Conservation (phyloP, 2,113 vertebrate genomes). For the Morone chrysops region DNA sequence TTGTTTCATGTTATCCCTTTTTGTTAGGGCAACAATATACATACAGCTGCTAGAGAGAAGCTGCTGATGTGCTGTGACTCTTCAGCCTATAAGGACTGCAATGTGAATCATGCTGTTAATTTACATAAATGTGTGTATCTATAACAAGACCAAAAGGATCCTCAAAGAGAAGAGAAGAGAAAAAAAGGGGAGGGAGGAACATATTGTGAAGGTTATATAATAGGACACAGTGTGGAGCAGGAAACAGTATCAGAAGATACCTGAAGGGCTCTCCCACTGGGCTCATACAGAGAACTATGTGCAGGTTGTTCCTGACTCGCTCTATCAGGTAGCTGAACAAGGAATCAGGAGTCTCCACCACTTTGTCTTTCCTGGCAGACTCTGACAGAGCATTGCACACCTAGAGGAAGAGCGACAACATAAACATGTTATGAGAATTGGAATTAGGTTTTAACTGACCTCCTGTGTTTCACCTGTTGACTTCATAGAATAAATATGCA, state of each 20-base stretch:
- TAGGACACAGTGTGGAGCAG: neutral
- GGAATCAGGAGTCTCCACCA: constrained; percentile 85
- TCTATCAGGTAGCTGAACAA: constrained; percentile 89
- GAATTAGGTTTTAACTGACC: neutral
- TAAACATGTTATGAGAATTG: neutral
- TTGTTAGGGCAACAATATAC: constrained; percentile 19
- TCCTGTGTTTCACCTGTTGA: neutral
- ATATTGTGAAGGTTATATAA: constrained; percentile 4
- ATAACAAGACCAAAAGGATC: neutral
- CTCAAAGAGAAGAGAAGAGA: neutral
- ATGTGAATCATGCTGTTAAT: neutral
- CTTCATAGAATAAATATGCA: neutral
- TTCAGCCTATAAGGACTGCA: neutral
- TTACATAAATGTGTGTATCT: neutral
- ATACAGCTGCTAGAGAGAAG: neutral
- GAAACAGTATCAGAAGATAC: constrained; percentile 65
- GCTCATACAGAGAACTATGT: constrained; percentile 90
- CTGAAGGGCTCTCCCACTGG: constrained; percentile 91
- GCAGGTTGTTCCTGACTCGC: constrained; percentile 89
- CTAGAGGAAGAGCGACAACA: constrained; percentile 60
- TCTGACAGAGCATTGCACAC: constrained; percentile 84
- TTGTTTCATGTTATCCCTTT: neutral
- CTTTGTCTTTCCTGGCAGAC: constrained; percentile 82
- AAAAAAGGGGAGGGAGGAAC: neutral
- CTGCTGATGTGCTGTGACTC: neutral